Evolutionary conservation across 2,888 invertebrate species (phyloP), one percentile per base, ranked within the genome.

Genomic region (Xiphydria camelus): DNA sequence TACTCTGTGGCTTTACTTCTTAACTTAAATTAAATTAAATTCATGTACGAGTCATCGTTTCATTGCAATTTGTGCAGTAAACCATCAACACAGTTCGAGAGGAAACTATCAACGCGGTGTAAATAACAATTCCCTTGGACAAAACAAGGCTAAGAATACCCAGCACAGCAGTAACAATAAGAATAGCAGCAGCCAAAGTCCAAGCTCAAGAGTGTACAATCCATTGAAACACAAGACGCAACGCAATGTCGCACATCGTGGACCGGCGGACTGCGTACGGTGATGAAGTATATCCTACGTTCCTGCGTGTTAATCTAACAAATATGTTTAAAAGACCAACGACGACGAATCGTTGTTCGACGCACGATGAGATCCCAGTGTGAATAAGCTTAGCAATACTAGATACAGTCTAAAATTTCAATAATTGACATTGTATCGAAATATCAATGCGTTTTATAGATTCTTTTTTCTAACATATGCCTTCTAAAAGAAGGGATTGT

Each of bases 191-290:
- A 62, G 62, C 38, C 64, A 61, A 45, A 67, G 57, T 52, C 67
- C 68, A 38, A 66, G 62, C 31, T 63, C 68, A 26, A 67, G 65
- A 38, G 53, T 64, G 35, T 48, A 43, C 29, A 64, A 67, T 38
- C 60, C 63, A n/a, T 57, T 66, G 38, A 74, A 74, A 52, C 68
- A 73, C 42, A 74, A 73, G 62, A 74, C 73, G 55, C 66, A 66
- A 40, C 67, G 62, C 45, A n/a, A n/a, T n/a, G 60, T 65, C 25
- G 59, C 61, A 33, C 62, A 68, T 22, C 72, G 72, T 33, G 66
- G 66, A 15, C 67, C 68, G 10, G 66, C 68, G 26, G 74, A 75
- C 55, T 72, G 73, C 55, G 71, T 74, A 60, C 73, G 74, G 74
- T 75, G 74, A 75, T 75, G 67, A 73, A 72, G 55, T 57, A 51